Conservation (phyloP, 2,797 vertebrate species). For the Esox lucius region DNA sequence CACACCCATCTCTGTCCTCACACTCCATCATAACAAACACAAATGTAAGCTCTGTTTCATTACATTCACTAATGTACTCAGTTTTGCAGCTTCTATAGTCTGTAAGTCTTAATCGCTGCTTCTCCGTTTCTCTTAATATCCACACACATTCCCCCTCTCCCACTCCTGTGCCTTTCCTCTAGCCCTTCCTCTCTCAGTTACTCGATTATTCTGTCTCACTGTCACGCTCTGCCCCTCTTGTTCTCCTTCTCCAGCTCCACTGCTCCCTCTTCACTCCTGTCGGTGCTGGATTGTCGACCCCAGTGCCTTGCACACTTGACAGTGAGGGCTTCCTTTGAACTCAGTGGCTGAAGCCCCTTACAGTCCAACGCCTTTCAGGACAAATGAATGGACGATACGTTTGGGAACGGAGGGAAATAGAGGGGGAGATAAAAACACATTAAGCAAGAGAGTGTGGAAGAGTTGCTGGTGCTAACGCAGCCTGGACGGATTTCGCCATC, state of each 20-base stretch:
- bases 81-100: too few relatives aligned
- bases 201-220: background rate
- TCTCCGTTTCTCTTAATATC: background rate
- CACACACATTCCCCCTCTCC: background rate
- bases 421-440: constrained; percentile 11
- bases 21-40: constrained; percentile 17
- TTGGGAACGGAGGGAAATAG: constrained; percentile 24
- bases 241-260: background rate
- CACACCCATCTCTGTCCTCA: constrained; percentile 3
- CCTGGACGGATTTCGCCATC: background rate
- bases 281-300: constrained; percentile 39
- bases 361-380: constrained; percentile 30
- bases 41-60: too few relatives aligned
- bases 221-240: background rate
- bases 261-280: constrained; percentile 1
- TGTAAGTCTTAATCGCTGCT: constrained; percentile 1
- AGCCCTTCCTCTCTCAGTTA: background rate
- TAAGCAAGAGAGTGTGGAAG: background rate
- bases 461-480: background rate
- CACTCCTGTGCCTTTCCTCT: background rate
- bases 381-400: constrained; percentile 14
- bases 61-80: too few relatives aligned
- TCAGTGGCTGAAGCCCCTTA: constrained; percentile 42
- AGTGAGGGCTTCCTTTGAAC: constrained; percentile 54
- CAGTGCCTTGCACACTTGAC: constrained; percentile 53